Evolutionary conservation across 2,113 vertebrate genomes (phyloP), one percentile per base, ranked within the genome.

Genomic region (Oreotragus oreotragus): DNA sequence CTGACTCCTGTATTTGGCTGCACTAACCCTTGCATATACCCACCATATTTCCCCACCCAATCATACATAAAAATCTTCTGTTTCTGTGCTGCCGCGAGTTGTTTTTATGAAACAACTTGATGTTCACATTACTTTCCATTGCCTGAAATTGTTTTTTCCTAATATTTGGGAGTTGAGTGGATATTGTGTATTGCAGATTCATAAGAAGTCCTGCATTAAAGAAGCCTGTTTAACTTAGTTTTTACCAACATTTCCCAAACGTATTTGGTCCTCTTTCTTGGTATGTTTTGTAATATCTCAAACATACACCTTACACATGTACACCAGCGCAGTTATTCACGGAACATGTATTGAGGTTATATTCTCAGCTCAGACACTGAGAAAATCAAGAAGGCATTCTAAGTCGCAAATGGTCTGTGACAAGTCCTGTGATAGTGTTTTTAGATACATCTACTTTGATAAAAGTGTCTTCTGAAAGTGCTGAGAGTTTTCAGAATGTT

Each of bases 201-300:
- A 45, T 45, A 90, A 89, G 21, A 66, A 93, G 25, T 53, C 30
- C 70, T 90, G 19, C 27, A n/a, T 77, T 93, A 33, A 76, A 76
- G n/a, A 95, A 95, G 93, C 62, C 19, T 86, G 36, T 91, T 80
- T 77, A 83, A 87, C 60, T 94, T 96, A 87, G 12, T 47, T 88
- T 70, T 86, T 91, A 53, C 60, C 60, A 64, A 43, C 30, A 84
- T 70, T 95, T 95, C 77, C 7, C 12, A 66, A 49, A 58, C 58
- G 55, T 19, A 45, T 86, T 96, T 94, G 55, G 36, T 94, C 83
- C 16, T 96, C 7, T 88, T 84, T 47, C 80, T 92, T 88, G 25
- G 23, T 62, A 86, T 53, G 17, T 97, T 60, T 97, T 86, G 36
- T 90, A 90, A 70, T 27, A 62, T 86, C 53, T 21, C 10, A 55